Conservation (phyloP, 2,797 vertebrate species). For the Artibeus lituratus region DNA sequence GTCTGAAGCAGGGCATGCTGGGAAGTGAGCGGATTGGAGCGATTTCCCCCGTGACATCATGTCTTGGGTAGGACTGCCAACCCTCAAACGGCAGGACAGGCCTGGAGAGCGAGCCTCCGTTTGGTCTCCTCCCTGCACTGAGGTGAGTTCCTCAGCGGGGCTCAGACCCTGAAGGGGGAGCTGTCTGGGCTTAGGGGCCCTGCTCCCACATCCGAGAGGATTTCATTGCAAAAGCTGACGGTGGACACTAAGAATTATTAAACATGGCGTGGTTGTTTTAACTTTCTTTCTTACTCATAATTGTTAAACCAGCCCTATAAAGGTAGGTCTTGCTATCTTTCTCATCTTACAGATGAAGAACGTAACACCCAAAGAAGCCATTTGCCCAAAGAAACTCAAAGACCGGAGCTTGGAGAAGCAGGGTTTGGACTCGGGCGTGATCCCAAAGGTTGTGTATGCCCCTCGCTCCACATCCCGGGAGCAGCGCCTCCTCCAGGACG, state of each 20-base stretch:
- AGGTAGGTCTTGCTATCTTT: background rate
- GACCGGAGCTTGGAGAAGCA: background rate
- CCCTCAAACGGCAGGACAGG: background rate
- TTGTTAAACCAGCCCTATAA: background rate
- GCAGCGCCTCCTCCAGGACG: too few relatives aligned
- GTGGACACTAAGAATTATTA: background rate
- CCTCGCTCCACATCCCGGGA: background rate
- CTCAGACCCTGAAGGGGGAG: background rate
- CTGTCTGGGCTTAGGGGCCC: background rate
- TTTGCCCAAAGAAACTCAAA: background rate
- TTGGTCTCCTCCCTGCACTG: background rate
- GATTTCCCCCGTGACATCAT: conserved; percentile 21
- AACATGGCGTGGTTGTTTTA: background rate
- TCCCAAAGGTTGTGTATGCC: background rate
- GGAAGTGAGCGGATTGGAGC: background rate
- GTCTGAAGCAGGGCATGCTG: background rate
- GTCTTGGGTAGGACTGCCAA: background rate
- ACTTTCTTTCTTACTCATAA: background rate
- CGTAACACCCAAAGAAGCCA: background rate
- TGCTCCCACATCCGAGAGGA: background rate
- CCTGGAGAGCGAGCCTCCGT: background rate
- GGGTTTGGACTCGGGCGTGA: background rate
- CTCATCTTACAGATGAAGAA: background rate
- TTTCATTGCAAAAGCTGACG: conserved; percentile 19
- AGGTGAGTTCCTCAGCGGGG: background rate